phyloP scores from a whole-genome alignment of 2,113 vertebrate genomes.

The Pitta sordida region DNA sequence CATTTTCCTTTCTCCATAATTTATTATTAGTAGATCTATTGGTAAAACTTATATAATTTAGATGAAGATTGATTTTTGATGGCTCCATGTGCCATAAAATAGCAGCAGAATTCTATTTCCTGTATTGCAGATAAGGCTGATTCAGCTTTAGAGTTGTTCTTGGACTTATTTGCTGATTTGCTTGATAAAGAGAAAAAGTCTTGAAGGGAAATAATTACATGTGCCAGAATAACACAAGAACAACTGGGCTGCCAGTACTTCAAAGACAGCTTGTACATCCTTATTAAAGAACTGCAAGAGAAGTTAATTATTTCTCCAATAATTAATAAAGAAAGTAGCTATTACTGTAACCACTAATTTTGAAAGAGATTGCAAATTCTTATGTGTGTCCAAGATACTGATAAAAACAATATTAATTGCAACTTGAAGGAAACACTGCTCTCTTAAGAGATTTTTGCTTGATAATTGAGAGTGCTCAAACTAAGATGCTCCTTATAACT shows the following conservation, averaged over 20 bases:
- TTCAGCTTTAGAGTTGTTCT: constrained; percentile 37
- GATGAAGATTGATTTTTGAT: constrained; percentile 33
- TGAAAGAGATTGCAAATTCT: not conserved
- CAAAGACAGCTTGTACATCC: constrained; percentile 29
- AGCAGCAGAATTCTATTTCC: constrained; percentile 49
- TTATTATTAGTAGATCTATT: constrained; percentile 3
- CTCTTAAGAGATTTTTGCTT: not conserved
- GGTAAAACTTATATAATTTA: constrained; percentile 49
- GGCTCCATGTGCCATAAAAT: not conserved
- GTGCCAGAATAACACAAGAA: constrained; percentile 26
- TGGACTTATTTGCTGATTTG: constrained; percentile 61
- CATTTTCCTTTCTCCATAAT: constrained; percentile 5
- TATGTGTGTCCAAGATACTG: not conserved
- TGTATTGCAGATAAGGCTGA: constrained; percentile 33
- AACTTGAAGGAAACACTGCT: not conserved
- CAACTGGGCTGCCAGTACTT: constrained; percentile 28
- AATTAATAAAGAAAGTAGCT: constrained; percentile 18
- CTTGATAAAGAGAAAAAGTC: constrained; percentile 53
- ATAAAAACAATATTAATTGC: not conserved
- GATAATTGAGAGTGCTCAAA: not conserved
- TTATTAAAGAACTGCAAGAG: constrained; percentile 17
- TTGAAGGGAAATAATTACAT: constrained; percentile 35
- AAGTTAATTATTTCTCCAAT: constrained; percentile 15
- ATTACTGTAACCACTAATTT: not conserved
- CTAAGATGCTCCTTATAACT: not conserved